A percentile compares a stretch with the other conserved stretches of the same genome.
phyloP scores from a whole-genome alignment of 1,140 invertebrate species.

The Hesperophylax magnus region DNA sequence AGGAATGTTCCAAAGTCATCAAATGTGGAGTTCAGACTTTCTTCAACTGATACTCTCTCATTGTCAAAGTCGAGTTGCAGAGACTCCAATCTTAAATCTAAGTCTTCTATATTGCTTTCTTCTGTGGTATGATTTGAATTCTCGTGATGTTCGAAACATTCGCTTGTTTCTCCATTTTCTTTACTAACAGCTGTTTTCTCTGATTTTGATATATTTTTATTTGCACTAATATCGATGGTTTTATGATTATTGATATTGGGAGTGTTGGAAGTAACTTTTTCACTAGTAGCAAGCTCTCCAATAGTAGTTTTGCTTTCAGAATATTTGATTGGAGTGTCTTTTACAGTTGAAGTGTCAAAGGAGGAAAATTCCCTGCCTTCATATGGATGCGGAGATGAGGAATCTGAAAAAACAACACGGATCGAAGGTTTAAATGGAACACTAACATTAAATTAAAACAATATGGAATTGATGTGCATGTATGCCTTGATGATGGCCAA shows the following conservation, averaged over 20 bases:
- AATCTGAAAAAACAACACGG: conserved; percentile 39
- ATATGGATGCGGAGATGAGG: conserved; percentile 44
- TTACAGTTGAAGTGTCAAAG: conserved; percentile 28
- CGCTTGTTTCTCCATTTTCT: neutral
- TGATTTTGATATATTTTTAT: conserved; percentile 6
- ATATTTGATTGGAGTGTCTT: conserved; percentile 31
- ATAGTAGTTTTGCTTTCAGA: conserved; percentile 15
- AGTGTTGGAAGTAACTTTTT: neutral
- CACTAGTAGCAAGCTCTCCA: neutral
- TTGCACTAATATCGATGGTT: neutral
- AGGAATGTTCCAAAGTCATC: conserved; percentile 55
- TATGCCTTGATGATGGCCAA: no score
- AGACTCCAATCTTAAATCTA: conserved; percentile 64
- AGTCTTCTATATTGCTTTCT: conserved; percentile 66
- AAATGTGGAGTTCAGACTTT: conserved; percentile 51
- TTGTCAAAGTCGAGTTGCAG: conserved; percentile 54
- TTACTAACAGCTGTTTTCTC: neutral
- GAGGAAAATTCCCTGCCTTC: conserved; percentile 44
- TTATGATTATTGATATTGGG: neutral
- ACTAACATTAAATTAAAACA: no score
- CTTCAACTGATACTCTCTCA: conserved; percentile 52
- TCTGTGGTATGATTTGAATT: conserved; percentile 51
- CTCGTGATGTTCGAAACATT: conserved; percentile 9
- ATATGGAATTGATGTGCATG: no score
- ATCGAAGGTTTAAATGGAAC: no score